A percentile compares a stretch with the other conserved stretches of the same genome.
Conservation (phyloP, 2,888 invertebrate species). For the Stictocephala bisonia region DNA sequence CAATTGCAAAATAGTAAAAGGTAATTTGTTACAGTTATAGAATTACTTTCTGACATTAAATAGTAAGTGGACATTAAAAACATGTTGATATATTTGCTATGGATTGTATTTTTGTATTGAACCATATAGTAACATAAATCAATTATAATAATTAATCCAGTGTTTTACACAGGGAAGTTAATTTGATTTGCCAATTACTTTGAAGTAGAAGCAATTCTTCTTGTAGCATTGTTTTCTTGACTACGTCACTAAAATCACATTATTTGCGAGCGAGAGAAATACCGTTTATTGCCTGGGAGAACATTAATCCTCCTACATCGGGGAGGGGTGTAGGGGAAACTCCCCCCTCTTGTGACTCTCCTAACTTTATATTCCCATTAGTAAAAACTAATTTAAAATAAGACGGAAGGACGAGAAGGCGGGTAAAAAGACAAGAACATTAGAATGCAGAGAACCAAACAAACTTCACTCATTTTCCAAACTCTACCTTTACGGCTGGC, state of each 20-base stretch:
- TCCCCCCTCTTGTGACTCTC: background rate
- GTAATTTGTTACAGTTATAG: too few species aligned
- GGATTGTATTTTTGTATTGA: too few species aligned
- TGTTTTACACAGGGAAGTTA: too few species aligned
- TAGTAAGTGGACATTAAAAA: too few species aligned
- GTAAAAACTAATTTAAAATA: constrained; percentile 51
- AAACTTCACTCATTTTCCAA: constrained; percentile 47
- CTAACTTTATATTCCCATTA: constrained; percentile 51
- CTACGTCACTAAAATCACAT: constrained; percentile 35
- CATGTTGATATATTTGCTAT: too few species aligned
- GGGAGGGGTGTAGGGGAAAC: too few species aligned
- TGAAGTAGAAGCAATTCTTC: constrained; percentile 23
- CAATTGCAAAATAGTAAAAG: too few species aligned
- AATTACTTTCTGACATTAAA: too few species aligned
- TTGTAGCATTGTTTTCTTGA: constrained; percentile 11
- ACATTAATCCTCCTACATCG: constrained; percentile 41
- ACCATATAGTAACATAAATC: too few species aligned
- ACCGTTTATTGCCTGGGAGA: constrained; percentile 42
- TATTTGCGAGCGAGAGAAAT: constrained; percentile 44
- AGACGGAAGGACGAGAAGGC: constrained; percentile 45
- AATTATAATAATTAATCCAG: too few species aligned
- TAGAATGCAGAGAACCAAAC: constrained; percentile 49
- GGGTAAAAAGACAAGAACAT: constrained; percentile 50
- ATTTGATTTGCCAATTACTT: too few species aligned
- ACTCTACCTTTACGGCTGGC: constrained; percentile 29